Percentiles rank a stretch among this genome's conserved stretches.
phyloP scores from a whole-genome alignment of 2,797 vertebrate genomes.

The Salarias fasciatus region DNA sequence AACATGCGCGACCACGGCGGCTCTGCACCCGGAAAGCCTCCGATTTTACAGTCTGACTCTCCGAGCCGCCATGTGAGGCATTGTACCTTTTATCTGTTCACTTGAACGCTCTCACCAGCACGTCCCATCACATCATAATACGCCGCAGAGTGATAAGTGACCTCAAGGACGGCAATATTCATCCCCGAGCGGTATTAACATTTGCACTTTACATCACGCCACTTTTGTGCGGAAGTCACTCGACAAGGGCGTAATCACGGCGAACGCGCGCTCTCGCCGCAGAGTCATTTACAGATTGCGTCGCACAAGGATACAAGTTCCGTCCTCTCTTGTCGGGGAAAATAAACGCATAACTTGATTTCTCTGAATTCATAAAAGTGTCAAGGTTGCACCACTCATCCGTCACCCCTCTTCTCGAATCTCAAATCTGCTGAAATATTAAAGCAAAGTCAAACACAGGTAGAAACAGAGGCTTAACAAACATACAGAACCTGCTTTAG shows the following conservation, averaged over 20 bases:
- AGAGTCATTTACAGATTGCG: slow-evolving; percentile 52
- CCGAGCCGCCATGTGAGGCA: too few relatives aligned
- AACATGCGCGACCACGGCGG: slow-evolving; percentile 10
- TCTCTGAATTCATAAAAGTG: neutral
- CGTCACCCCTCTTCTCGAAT: too few relatives aligned
- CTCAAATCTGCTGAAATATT: too few relatives aligned
- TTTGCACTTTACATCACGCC: neutral
- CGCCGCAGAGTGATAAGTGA: slow-evolving; percentile 26
- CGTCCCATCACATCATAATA: slow-evolving; percentile 8
- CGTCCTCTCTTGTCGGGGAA: slow-evolving; percentile 3
- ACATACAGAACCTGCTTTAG: too few relatives aligned
- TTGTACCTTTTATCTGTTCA: neutral
- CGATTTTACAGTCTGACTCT: slow-evolving; percentile 13
- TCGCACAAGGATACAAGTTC: slow-evolving; percentile 30
- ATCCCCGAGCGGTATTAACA: slow-evolving; percentile 15
- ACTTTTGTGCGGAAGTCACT: slow-evolving; percentile 18
- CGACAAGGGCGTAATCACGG: slow-evolving; percentile 5
- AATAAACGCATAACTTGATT: slow-evolving; percentile 28
- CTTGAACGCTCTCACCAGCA: neutral
- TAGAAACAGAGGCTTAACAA: too few relatives aligned
- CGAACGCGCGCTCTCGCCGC: neutral
- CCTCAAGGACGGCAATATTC: slow-evolving; percentile 52
- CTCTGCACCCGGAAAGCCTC: neutral
- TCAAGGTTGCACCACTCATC: too few relatives aligned
- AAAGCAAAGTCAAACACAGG: too few relatives aligned